phyloP scores from a whole-genome alignment of 1,140 invertebrate genomes.

The Coptotermes formosanus region DNA sequence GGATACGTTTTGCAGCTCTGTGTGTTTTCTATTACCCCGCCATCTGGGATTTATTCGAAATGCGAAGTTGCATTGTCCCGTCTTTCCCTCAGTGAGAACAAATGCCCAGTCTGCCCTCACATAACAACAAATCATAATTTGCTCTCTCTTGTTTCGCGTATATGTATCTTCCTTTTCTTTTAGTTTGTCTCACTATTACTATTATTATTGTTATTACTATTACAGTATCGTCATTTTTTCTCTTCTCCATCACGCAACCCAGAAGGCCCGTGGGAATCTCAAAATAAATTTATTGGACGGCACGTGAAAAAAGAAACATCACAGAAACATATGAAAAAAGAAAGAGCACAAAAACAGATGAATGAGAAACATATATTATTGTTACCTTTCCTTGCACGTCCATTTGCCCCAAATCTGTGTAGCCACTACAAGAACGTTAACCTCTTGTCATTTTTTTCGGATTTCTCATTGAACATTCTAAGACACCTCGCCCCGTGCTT shows the following conservation, averaged over 20 bases:
- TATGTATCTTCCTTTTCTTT: too few relatives aligned
- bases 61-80: background rate
- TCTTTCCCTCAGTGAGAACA: background rate
- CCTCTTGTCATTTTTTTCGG: background rate
- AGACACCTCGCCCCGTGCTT: too few relatives aligned
- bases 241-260: background rate
- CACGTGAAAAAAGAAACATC: background rate
- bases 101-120: background rate
- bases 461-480: background rate
- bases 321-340: background rate
- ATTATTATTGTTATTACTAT: background rate
- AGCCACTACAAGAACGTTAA: background rate
- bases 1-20: too few relatives aligned
- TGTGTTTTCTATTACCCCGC: background rate
- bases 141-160: background rate
- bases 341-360: background rate
- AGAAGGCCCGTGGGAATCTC: background rate
- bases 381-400: background rate
- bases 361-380: background rate
- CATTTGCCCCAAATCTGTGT: background rate
- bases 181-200: too few relatives aligned
- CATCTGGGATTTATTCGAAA: background rate
- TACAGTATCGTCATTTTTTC: background rate
- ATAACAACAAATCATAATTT: constrained; percentile 7
- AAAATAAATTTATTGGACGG: background rate